These are phyloP conservation scores for Uropsilus gracilis DNA, from an alignment of 2,113 vertebrate species.

Conservation along the genomic window DNA sequence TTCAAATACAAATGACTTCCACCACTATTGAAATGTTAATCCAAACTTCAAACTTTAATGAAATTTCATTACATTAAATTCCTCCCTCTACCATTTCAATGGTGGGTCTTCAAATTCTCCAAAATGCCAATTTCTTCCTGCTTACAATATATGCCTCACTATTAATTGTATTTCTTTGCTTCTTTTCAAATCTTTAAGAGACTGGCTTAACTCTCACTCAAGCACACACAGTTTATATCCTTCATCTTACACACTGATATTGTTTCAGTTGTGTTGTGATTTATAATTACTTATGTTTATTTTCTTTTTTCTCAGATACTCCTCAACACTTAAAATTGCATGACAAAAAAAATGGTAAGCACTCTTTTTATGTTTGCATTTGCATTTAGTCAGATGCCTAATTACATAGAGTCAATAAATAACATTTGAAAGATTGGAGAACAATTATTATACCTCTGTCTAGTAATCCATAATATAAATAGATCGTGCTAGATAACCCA, in stretches of 20 bases:
- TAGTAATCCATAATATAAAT: not conserved
- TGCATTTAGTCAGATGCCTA: not conserved
- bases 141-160: not conserved
- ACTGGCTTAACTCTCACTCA: not conserved
- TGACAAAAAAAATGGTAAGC: accelerated
- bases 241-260: not conserved
- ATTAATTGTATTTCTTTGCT: not conserved
- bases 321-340: not conserved
- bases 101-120: not conserved
- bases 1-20: not conserved
- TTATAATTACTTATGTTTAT: not conserved
- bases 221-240: not conserved
- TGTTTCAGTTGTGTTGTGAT: not conserved
- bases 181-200: not conserved
- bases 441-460: not conserved
- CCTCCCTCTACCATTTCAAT: not conserved
- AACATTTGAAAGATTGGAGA: not conserved
- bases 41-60: not conserved
- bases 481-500: not conserved
- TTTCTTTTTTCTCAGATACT: not conserved
- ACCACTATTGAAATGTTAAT: not conserved
- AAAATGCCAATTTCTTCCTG: not conserved
- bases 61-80: not conserved
- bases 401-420: not conserved
- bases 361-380: not conserved